Percentiles rank a stretch among this genome's conserved stretches.
These are phyloP conservation scores for Pelosia muscerda DNA, from an alignment of 2,888 invertebrate species.

Conservation along the genomic window DNA sequence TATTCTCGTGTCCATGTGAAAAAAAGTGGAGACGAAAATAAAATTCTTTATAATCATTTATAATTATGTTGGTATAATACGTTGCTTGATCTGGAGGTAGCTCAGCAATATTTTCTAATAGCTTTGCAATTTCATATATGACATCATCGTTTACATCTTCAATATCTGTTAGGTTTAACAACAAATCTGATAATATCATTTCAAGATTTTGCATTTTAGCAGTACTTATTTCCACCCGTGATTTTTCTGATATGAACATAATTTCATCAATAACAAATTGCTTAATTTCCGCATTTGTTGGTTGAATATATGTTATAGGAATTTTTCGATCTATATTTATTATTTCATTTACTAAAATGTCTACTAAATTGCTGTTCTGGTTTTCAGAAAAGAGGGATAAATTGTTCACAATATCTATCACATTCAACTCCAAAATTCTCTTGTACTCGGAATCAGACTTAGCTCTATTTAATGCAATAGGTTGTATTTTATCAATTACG, in stretches of 20 bases:
- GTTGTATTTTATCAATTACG: slow-evolving; percentile 39
- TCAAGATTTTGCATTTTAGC: slow-evolving; percentile 31
- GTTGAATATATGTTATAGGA: slow-evolving; percentile 29
- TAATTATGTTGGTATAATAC: slow-evolving; percentile 35
- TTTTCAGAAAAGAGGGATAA: slow-evolving; percentile 32
- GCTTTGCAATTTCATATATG: slow-evolving; percentile 17
- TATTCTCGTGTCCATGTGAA: slow-evolving; percentile 6
- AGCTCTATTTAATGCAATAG: slow-evolving; percentile 33
- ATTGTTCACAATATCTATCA: slow-evolving; percentile 34
- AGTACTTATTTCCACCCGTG: slow-evolving; percentile 23
- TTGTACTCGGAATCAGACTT: slow-evolving; percentile 35
- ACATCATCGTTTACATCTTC: slow-evolving; percentile 28
- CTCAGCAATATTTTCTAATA: slow-evolving; percentile 32
- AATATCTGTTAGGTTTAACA: slow-evolving; percentile 31
- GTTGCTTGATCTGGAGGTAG: slow-evolving; percentile 36
- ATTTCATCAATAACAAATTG: slow-evolving; percentile 42
- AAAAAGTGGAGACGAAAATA: slow-evolving; percentile 36
- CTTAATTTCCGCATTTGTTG: slow-evolving; percentile 39
- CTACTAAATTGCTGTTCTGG: slow-evolving; percentile 26
- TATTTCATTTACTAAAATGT: slow-evolving; percentile 34
- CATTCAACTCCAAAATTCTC: slow-evolving; percentile 25
- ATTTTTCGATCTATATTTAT: slow-evolving; percentile 31
- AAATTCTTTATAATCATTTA: slow-evolving; percentile 40
- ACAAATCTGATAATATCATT: slow-evolving; percentile 25
- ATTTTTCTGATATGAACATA: slow-evolving; percentile 33